Conservation (phyloP, 2,113 vertebrate species). For the Carettochelys insculpta region DNA sequence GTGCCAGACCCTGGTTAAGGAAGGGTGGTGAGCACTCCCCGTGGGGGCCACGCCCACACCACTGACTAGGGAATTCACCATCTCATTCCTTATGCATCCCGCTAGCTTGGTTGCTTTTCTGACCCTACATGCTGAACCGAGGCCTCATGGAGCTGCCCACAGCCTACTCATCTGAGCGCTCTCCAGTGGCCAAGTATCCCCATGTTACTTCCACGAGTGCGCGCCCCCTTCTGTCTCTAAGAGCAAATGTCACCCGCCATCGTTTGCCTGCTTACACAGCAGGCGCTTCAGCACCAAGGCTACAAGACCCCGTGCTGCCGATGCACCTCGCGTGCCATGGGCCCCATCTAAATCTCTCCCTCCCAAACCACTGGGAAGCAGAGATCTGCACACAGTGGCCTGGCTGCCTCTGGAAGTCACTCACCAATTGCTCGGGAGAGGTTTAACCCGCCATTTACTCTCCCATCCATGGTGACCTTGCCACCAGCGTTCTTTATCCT, state of each 20-base stretch:
- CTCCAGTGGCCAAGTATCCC: no score
- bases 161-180: neutral
- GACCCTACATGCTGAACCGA: neutral
- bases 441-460: constrained; percentile 96
- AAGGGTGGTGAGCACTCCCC: neutral
- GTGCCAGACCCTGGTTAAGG: neutral
- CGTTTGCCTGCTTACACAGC: no score
- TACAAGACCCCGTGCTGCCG: neutral
- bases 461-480: constrained; percentile 97
- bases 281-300: neutral
- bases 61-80: neutral
- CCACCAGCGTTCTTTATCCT: constrained; percentile 97
- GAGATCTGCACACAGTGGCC: neutral
- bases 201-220: neutral
- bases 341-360: no score
- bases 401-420: neutral
- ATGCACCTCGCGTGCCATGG: neutral
- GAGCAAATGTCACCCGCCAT: neutral
- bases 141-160: neutral
- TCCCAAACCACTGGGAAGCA: neutral
- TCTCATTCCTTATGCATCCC: neutral
- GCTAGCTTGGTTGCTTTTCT: neutral
- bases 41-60: neutral
- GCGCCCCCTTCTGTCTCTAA: neutral
- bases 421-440: constrained; percentile 97